Base-by-base conservation (phyloP, 1,140 invertebrate genomes). In the Drosophila rhopaloa region DNA sequence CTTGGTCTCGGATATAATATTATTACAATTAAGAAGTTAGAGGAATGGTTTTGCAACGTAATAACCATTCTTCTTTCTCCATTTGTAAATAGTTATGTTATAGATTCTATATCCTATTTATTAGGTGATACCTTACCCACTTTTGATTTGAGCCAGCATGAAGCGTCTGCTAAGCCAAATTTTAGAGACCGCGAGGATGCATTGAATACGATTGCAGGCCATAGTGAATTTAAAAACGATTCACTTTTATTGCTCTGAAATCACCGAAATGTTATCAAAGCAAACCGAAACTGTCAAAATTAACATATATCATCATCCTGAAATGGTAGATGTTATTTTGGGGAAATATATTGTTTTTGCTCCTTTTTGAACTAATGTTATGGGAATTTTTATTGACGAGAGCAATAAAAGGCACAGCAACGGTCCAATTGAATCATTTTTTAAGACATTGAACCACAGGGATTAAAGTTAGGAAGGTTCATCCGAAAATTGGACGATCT, bases 391-490 rank as follows among this genome's bases (percentile, higher is more conserved):
- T 44, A 65, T 57, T 56, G 61, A 57, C 24, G 2, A 1, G 4
- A 53, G 8, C 13, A 59, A 59, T 59, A 59, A 48, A 48, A 48
- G 57, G 29, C 11, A 14, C 43, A 58, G 14, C 29, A 59, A 59
- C 24, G 16, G 43, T 7, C 16, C 27, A 32, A 44, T 46, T 14
- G 24, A 44, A 9, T 11, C 24, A 24, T 24, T 32, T 32, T 32
- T 32, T 32, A 7, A 32, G 24, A 29, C 40, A 4, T 13, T 16
- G 1, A 51, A 60, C 4, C 35, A 27, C 19, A 13, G n/a, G 10
- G 24, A 14, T 13, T 41, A 1, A 61, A 51, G 5, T 10, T 61
- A 10, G 58, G 24, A 51, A 51, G 47, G 51, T 53, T 57, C 1
- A 57, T 47, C 29, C 35, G 35, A 8, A 38, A 65, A 47, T 29